Evolutionary conservation across 2,797 vertebrate species (phyloP).

Genomic region (Xenentodon cancila): DNA sequence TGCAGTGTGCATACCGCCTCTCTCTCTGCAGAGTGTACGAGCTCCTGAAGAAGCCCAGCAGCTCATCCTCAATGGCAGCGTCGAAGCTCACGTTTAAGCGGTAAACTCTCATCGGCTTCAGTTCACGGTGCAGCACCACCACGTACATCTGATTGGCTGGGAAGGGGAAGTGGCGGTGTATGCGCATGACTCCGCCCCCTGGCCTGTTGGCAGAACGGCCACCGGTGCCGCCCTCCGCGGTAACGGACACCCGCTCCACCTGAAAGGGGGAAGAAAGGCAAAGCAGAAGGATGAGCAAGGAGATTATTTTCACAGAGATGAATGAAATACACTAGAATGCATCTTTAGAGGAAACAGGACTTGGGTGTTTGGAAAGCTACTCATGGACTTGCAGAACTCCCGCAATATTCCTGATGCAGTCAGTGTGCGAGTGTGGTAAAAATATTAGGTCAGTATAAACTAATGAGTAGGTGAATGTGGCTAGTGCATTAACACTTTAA

Average conservation of each 20-base stretch:
- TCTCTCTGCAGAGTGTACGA: conserved; percentile 91
- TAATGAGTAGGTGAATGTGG: too few species aligned
- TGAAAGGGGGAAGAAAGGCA: conserved; percentile 10
- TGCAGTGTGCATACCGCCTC: conserved; percentile 83
- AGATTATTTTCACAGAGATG: too few species aligned
- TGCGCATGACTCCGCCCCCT: conserved; percentile 83
- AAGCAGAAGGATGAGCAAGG: neutral
- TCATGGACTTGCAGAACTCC: too few species aligned
- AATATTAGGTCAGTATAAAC: too few species aligned
- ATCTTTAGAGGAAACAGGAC: too few species aligned
- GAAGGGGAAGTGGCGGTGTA: conserved; percentile 89
- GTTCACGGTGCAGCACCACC: conserved; percentile 89
- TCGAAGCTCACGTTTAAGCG: conserved; percentile 91
- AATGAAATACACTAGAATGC: too few species aligned
- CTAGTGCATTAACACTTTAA: too few species aligned
- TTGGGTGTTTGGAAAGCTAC: too few species aligned
- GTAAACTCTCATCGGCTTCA: conserved; percentile 89
- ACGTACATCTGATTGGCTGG: conserved; percentile 91
- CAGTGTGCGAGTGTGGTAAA: too few species aligned
- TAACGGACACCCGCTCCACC: conserved; percentile 68
- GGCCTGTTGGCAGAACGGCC: conserved; percentile 57
- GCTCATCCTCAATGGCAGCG: conserved; percentile 92
- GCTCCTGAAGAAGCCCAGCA: conserved; percentile 95
- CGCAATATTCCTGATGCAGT: too few species aligned
- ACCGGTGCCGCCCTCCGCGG: conserved; percentile 41